phyloP scores from a whole-genome alignment of 1,140 invertebrate species.

The Oppia nitens region DNA sequence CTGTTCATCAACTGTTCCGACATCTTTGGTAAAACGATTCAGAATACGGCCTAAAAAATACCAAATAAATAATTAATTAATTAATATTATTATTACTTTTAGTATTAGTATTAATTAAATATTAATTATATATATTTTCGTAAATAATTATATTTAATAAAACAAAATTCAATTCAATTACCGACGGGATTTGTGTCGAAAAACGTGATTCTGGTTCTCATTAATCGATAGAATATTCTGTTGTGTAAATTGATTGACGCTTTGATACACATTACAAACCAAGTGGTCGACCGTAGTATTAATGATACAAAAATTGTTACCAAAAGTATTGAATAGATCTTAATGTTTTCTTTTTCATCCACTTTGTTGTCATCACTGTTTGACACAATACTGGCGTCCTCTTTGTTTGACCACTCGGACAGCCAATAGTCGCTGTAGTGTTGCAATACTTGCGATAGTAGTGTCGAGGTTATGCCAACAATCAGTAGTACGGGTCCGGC shows the following conservation, averaged over 20 bases:
- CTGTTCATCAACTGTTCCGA: constrained; percentile 23
- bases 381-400: no score
- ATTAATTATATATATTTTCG: no score
- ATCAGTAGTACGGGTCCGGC: constrained; percentile 14
- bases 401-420: constrained; percentile 15
- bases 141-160: no score
- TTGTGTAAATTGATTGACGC: constrained; percentile 63
- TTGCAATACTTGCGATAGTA: constrained; percentile 21
- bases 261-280: constrained; percentile 56
- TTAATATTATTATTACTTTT: no score
- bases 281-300: constrained; percentile 42
- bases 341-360: not conserved
- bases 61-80: constrained; percentile 47
- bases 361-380: not conserved
- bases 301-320: constrained; percentile 28
- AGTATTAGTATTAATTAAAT: not conserved
- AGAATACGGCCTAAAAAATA: constrained; percentile 20
- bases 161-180: no score
- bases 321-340: constrained; percentile 29
- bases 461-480: constrained; percentile 16
- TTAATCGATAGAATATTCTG: constrained; percentile 57
- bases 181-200: constrained; percentile 64
- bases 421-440: constrained; percentile 24
- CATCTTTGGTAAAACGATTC: constrained; percentile 20
- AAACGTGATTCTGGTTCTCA: constrained; percentile 62